Evolutionary conservation across 2,113 vertebrate species (phyloP).

Genomic region (Siniperca knerii): DNA sequence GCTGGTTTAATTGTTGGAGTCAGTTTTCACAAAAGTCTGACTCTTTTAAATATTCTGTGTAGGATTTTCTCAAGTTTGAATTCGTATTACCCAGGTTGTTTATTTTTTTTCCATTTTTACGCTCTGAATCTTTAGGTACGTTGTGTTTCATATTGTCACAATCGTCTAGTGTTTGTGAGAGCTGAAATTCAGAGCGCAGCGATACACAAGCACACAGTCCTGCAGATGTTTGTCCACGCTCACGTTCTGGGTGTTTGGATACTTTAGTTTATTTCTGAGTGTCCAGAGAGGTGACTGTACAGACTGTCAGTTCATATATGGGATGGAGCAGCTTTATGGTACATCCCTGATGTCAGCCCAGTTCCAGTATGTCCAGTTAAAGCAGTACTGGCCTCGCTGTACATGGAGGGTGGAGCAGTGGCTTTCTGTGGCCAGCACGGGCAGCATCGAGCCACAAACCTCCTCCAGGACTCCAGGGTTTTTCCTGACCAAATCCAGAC

Average conservation of each 20-base stretch:
- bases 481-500: conserved; percentile 99
- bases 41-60: conserved; percentile 3
- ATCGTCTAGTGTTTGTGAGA: not conserved
- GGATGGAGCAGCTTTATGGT: conserved; percentile 92
- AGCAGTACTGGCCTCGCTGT: conserved; percentile 87
- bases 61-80: not conserved
- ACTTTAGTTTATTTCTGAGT: not conserved
- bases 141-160: not conserved
- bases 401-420: conserved; percentile 81
- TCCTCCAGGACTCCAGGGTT: conserved; percentile 94
- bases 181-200: not conserved
- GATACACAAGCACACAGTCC: not conserved
- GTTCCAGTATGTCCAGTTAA: conserved; percentile 87
- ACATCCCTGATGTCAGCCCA: conserved; percentile 84
- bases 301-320: conserved; percentile 77
- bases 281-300: not conserved
- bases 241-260: conserved; percentile 1
- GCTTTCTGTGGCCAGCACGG: conserved; percentile 88
- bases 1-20: not conserved
- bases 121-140: not conserved
- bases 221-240: not conserved
- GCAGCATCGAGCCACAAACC: conserved; percentile 88
- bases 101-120: conserved; percentile 3
- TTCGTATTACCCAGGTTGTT: not conserved
- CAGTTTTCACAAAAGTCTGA: conserved; percentile 1